Base-by-base conservation (phyloP, 2,113 vertebrate genomes). In the Stegastes partitus region DNA sequence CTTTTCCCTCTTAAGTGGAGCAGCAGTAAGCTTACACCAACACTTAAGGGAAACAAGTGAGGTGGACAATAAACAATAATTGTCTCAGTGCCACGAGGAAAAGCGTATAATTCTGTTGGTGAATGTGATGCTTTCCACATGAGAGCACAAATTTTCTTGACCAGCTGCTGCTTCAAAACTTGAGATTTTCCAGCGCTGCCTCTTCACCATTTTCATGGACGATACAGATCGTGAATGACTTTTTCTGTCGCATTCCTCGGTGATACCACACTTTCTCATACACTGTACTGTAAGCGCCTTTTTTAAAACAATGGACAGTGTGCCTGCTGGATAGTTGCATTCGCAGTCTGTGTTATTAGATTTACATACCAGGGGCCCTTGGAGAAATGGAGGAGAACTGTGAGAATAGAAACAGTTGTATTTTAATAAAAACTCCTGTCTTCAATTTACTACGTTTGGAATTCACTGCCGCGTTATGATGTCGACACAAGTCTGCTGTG, bases 41-140 rank as follows among this genome's bases (percentile, higher is more conserved):
- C 75, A 89, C 87, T 91, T 86, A 78, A 69, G 50, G 70, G 68
- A 50, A 79, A 85, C 61, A 74, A 75, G 82, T 78, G 86, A 82
- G 79, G 74, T 74, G 81, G 77, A 87, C 89, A 89, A 91, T 90
- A 90, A 88, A 91, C 84, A 91, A 79, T 87, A 86, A 90, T 89
- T 79, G 77, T 85, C 82, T 78, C 79, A 68, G 75, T 90, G 88
- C 87, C 89, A 90, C 62, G 69, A 88, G 83, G 80, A 86, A 34
- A 90, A 88, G 77, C 44, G 50, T 87, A 81, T 83, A 82, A 84
- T 92, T 92, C 88, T 85, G 78, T 73, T 87, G 88, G 85, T 89
- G 84, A 87, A 77, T 84, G 75, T 87, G 83, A 86, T 85, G 70
- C 89, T 91, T 91, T 89, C 89, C 92, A 89, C 92, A 91, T 89